These are phyloP conservation scores for Sapajus apella DNA, from an alignment of 2,113 vertebrate species.

Conservation along the genomic window DNA sequence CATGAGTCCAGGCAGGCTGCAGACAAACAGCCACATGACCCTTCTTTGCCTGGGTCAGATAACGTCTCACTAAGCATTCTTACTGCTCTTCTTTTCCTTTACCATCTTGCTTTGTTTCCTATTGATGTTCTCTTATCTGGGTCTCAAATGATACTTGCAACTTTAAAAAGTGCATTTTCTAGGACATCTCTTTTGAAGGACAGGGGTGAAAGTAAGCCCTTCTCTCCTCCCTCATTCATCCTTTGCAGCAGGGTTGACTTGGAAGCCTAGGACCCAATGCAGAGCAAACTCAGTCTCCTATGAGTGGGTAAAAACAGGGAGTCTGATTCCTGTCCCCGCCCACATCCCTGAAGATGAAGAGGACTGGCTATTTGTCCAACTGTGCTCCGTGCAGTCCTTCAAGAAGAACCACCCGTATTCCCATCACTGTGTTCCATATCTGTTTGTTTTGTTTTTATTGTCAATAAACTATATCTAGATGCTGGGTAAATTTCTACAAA, in stretches of 20 bases:
- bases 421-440: neutral
- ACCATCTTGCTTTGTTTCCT: neutral
- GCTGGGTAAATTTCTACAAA: neutral
- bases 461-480: neutral
- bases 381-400: neutral
- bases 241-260: neutral
- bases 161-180: neutral
- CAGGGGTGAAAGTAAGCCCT: neutral
- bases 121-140: neutral
- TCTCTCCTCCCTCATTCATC: neutral
- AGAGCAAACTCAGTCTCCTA: neutral
- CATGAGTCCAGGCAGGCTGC: neutral
- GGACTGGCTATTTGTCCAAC: neutral
- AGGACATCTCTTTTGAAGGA: neutral
- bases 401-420: neutral
- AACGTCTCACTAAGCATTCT: neutral
- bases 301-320: fast-evolving
- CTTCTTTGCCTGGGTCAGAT: neutral
- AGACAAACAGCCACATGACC: neutral
- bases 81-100: neutral
- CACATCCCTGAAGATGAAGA: neutral
- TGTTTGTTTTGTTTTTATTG: neutral
- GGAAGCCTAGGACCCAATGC: neutral
- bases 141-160: neutral
- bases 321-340: neutral